These are phyloP conservation scores for Centropyge bicolor DNA, from an alignment of 2,797 vertebrate species.

Conservation along the genomic window DNA sequence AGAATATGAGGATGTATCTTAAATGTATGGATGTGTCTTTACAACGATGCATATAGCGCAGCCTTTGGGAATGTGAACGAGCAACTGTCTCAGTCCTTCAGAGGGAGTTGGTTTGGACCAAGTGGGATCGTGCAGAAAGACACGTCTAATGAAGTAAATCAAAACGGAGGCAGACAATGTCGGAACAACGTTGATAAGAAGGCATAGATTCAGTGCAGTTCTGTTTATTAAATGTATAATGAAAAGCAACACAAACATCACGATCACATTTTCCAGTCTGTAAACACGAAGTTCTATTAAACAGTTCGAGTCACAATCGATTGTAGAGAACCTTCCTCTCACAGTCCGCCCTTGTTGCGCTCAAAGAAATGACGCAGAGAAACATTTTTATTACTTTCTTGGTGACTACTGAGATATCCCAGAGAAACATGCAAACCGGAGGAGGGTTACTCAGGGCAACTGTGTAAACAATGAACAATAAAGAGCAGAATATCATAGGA, in stretches of 20 bases:
- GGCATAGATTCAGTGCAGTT: background rate
- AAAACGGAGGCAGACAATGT: no score
- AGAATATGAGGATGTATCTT: background rate
- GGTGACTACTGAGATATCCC: slow-evolving; percentile 24
- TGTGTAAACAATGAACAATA: slow-evolving; percentile 42
- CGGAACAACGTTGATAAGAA: background rate
- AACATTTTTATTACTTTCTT: slow-evolving; percentile 20
- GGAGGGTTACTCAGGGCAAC: slow-evolving; percentile 24
- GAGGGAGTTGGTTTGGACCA: background rate
- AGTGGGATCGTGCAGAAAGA: background rate
- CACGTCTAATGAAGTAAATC: no score
- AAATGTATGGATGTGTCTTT: no score
- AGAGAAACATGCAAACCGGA: slow-evolving; percentile 32
- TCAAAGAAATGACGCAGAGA: slow-evolving; percentile 10
- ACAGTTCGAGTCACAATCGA: no score
- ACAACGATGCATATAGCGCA: background rate
- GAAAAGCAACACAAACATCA: background rate
- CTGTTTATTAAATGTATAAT: background rate
- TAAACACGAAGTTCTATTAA: background rate
- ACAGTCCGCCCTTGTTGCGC: background rate
- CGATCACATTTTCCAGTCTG: background rate
- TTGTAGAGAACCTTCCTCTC: background rate
- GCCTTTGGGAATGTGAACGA: background rate
- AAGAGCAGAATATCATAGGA: slow-evolving; percentile 12
- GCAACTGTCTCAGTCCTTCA: background rate